A percentile compares a stretch with the other conserved stretches of the same genome.
Conservation (phyloP, 2,113 vertebrate genomes). For the Thermophis baileyi region DNA sequence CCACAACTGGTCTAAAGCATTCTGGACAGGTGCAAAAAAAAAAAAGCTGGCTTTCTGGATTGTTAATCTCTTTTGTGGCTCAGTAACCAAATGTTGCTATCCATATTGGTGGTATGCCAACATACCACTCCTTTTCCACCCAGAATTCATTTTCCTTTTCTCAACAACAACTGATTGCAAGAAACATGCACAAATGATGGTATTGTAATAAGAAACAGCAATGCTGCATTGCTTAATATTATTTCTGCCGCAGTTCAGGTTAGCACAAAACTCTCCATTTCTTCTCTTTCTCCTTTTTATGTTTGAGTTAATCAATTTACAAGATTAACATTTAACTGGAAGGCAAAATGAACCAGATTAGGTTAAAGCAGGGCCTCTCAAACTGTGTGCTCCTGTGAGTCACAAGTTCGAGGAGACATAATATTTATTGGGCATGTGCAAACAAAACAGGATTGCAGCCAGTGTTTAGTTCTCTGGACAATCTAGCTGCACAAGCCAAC, state of each 20-base stretch:
- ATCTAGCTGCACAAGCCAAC: background rate
- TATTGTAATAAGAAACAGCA: background rate
- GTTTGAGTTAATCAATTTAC: background rate
- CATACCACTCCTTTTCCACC: background rate
- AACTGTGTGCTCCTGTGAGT: background rate
- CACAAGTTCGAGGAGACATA: background rate
- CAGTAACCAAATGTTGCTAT: background rate
- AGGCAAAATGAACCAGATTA: background rate
- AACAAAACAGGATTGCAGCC: background rate
- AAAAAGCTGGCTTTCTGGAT: background rate
- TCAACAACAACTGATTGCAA: background rate
- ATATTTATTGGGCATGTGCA: background rate
- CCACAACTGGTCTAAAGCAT: background rate
- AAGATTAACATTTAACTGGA: background rate
- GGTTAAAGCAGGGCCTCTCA: background rate
- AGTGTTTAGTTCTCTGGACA: background rate
- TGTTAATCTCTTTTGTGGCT: background rate
- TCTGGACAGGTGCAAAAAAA: background rate
- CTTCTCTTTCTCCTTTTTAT: background rate
- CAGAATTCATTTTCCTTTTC: background rate
- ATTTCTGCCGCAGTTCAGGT: background rate
- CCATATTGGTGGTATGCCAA: background rate
- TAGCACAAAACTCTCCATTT: background rate
- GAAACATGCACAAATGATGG: background rate
- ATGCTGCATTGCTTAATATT: background rate